Conservation (phyloP, 1,140 invertebrate genomes). For the Copidosoma floridanum region DNA sequence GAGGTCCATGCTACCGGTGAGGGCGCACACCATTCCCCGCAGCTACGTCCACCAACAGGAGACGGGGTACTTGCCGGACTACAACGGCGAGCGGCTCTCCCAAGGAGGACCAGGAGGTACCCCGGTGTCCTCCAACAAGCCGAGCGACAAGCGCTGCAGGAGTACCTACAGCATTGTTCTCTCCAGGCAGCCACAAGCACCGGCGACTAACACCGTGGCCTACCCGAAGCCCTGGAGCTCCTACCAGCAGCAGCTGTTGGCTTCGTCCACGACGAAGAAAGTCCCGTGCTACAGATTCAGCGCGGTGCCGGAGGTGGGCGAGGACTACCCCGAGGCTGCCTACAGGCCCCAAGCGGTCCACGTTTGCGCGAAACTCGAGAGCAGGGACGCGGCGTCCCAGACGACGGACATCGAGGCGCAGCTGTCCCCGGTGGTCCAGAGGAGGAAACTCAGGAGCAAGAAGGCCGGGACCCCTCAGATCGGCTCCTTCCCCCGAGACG, state of each 20-base stretch:
- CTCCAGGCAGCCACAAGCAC: slow-evolving; percentile 35
- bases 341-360: slow-evolving; percentile 47
- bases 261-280: slow-evolving; percentile 34
- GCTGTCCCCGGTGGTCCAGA: slow-evolving; percentile 32
- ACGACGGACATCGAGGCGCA: slow-evolving; percentile 55
- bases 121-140: too few species aligned
- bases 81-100: slow-evolving; percentile 54
- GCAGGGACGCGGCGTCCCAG: slow-evolving; percentile 58
- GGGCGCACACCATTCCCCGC: slow-evolving; percentile 37
- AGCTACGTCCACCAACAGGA: slow-evolving; percentile 18
- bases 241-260: slow-evolving; percentile 29
- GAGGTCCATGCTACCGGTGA: slow-evolving; percentile 19
- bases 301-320: slow-evolving; percentile 51
- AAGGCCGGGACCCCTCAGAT: background rate
- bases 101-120: slow-evolving; percentile 30
- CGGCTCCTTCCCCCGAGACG: slow-evolving; percentile 25
- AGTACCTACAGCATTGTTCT: slow-evolving; percentile 70
- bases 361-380: slow-evolving; percentile 49
- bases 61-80: slow-evolving; percentile 49
- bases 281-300: slow-evolving; percentile 40
- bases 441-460: slow-evolving; percentile 34
- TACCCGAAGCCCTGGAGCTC: slow-evolving; percentile 39
- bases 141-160: slow-evolving; percentile 57
- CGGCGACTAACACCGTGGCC: slow-evolving; percentile 29
- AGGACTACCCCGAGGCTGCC: slow-evolving; percentile 42